Evolutionary conservation across 2,797 vertebrate species (phyloP), one percentile per base, ranked within the genome.

Genomic region (Diceros bicornis): DNA sequence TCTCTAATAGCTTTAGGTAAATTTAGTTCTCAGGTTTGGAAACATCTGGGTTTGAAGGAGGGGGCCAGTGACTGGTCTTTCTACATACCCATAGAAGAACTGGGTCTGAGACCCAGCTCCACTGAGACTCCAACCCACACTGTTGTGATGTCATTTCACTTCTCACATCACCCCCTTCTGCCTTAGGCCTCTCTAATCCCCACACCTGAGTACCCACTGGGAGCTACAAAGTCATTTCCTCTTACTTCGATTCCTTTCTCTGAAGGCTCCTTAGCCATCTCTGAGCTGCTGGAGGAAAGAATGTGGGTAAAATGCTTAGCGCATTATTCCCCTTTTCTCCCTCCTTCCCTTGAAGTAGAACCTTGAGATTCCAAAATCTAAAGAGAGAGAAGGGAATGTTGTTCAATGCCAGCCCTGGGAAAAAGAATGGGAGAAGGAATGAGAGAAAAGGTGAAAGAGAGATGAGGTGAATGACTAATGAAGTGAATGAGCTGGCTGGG

Each of bases 141-240:
- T 6, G 9, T 27, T 44, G 5, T 7, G 17, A 71, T 23, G 13
- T 59, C 52, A 27, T 62, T 85, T 18, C 11, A 34, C 9, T 9
- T 62, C 7, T 78, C 4, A 10, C 0, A 0, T 32, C 0, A 0
- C 18, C 9, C 7, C 13, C 29, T 82, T 41, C 23, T 3, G 4
- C 37, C 34, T 11, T 5, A 34, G 52, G 12, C 16, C 20, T 91
- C 37, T 27, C 55, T 37, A 34, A 64, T 4, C 20, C 18, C n/a
- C 10, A 4, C 0, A 9, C 4, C 41, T 69, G 41, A 34, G 47
- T 81, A 79, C 61, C 2, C 23, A 25, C 55, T 29, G 7, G 20
- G 71, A 95, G 1, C 25, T 34, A 25, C 59, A 92, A 14, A 83
- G 6, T 34, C 52, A 91, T 18, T 37, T 27, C 81, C 34, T n/a